Conservation (phyloP, 2,113 vertebrate species). For the Platycercus adscitus region DNA sequence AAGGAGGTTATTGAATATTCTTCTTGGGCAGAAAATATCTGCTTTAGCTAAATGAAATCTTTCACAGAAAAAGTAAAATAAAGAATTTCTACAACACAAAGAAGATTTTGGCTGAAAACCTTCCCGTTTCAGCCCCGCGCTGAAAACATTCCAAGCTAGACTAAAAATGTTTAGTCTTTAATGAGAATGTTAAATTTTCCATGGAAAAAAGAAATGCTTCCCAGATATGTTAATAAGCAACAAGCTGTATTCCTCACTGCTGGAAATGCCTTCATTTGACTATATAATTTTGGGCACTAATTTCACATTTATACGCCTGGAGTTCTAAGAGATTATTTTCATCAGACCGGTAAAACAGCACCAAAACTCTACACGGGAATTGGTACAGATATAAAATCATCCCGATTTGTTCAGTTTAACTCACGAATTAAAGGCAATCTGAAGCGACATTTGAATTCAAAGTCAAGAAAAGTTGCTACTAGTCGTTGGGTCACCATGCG, state of each 20-base stretch:
- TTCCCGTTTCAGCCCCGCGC: neutral
- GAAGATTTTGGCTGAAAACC: neutral
- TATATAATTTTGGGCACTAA: neutral
- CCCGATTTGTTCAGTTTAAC: neutral
- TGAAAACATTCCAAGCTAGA: neutral
- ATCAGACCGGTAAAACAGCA: neutral
- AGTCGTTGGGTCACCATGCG: neutral
- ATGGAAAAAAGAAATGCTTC: neutral
- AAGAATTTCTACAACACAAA: neutral
- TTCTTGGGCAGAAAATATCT: neutral
- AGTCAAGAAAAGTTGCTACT: neutral
- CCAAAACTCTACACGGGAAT: neutral
- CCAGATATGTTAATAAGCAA: neutral
- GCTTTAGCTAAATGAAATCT: neutral
- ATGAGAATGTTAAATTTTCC: constrained; percentile 2
- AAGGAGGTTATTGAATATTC: neutral
- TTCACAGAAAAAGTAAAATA: neutral
- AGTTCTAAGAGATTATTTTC: neutral
- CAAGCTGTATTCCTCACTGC: neutral
- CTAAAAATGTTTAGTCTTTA: neutral
- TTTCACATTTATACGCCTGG: neutral
- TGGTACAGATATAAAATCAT: neutral
- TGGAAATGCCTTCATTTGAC: neutral
- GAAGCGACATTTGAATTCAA: neutral
- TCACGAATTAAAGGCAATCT: fast-evolving